Percentiles rank a stretch among this genome's conserved stretches.
These are phyloP conservation scores for Podocnemis expansa DNA, from an alignment of 2,113 vertebrate species.

Conservation along the genomic window DNA sequence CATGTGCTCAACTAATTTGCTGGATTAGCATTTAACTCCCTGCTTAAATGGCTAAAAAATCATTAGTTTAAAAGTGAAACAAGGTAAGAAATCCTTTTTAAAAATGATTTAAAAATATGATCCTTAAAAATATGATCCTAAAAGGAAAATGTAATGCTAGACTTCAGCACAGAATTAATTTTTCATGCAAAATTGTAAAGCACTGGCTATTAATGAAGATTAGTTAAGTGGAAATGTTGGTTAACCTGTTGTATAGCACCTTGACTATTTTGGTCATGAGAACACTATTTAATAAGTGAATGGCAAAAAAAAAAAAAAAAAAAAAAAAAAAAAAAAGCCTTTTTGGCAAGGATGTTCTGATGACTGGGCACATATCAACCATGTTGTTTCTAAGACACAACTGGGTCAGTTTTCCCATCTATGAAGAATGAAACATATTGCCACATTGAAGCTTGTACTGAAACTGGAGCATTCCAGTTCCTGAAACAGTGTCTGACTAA, in stretches of 20 bases:
- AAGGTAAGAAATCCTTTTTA: not conserved
- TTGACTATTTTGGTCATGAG: not conserved
- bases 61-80: not conserved
- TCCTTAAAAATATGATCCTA: not conserved
- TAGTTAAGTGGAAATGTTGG: not conserved
- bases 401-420: no score
- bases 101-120: no score
- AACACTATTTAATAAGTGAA: not conserved
- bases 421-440: no score
- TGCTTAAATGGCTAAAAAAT: not conserved
- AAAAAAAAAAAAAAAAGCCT: no score
- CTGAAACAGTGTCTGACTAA: no score
- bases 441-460: no score
- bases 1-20: not conserved
- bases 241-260: not conserved
- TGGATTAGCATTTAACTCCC: not conserved
- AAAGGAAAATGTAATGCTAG: not conserved
- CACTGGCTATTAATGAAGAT: not conserved
- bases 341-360: no score
- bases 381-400: no score
- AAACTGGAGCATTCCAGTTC: no score
- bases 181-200: not conserved
- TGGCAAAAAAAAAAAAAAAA: no score
- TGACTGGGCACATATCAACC: no score
- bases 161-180: not conserved